Percentiles rank a stretch among this genome's conserved stretches.
phyloP scores from a whole-genome alignment of 2,797 vertebrate genomes.

The Emydoidea blandingii region DNA sequence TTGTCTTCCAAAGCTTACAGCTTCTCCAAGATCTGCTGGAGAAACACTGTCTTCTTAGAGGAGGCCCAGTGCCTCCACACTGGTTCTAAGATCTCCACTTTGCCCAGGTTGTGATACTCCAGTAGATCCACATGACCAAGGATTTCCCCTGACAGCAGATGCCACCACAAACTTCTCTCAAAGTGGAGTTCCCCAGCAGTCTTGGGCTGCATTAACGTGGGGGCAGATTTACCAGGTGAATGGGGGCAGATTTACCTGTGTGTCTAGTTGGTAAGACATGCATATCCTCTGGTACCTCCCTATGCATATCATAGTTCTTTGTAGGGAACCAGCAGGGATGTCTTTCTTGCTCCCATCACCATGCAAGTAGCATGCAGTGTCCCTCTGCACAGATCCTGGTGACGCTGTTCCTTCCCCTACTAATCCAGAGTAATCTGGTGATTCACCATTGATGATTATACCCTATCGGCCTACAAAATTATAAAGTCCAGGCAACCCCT shows the following conservation, averaged over 20 bases:
- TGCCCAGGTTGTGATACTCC: no score
- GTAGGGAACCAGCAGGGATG: no score
- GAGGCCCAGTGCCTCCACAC: background rate
- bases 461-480: no score
- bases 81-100: background rate
- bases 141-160: no score
- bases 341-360: no score
- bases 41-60: background rate
- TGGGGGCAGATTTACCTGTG: background rate
- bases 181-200: background rate
- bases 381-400: no score
- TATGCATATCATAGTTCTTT: no score
- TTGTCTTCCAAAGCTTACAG: background rate
- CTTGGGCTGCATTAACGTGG: background rate
- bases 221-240: background rate
- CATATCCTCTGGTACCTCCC: fast-evolving
- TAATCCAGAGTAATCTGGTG: no score
- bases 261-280: background rate
- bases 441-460: no score
- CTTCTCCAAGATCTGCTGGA: background rate
- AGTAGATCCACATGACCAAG: no score
- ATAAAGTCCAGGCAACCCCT: background rate
- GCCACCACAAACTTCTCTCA: background rate
- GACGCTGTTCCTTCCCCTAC: no score
- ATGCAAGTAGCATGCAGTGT: no score